A percentile compares a stretch with the other conserved stretches of the same genome.
Evolutionary conservation across 2,113 vertebrate species (phyloP).

Genomic region (Grammomys surdaster): DNA sequence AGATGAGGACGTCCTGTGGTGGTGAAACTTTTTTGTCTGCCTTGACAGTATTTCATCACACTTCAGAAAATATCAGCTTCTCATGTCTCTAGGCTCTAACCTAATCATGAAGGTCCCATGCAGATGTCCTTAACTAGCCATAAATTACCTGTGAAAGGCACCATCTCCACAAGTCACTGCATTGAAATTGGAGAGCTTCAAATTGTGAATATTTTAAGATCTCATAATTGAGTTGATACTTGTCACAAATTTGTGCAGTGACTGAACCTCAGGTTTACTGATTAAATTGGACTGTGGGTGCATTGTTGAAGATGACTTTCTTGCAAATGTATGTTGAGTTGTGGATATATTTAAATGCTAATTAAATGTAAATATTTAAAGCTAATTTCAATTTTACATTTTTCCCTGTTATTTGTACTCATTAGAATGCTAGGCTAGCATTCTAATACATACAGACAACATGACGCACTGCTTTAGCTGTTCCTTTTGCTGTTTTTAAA

Average conservation of each 20-base stretch:
- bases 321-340: not conserved
- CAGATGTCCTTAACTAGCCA: not conserved
- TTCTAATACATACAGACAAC: not conserved
- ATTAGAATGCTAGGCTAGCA: not conserved
- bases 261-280: not conserved
- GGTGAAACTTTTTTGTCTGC: not conserved
- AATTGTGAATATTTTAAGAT: not conserved
- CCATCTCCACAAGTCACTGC: not conserved
- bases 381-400: constrained; percentile 45
- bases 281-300: not conserved
- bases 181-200: not conserved
- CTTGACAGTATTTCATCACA: not conserved
- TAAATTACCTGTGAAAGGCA: not conserved
- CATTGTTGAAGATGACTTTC: not conserved
- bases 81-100: not conserved
- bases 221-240: not conserved
- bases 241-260: not conserved
- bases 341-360: not conserved
- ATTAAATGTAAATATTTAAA: constrained; percentile 10
- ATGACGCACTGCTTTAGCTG: not conserved
- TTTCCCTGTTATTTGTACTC: not conserved
- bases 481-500: not conserved
- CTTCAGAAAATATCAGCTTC: not conserved
- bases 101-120: not conserved
- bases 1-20: not conserved